Evolutionary conservation across 2,888 invertebrate genomes (phyloP), one percentile per base, ranked within the genome.

Genomic region (Eudemis profundana): DNA sequence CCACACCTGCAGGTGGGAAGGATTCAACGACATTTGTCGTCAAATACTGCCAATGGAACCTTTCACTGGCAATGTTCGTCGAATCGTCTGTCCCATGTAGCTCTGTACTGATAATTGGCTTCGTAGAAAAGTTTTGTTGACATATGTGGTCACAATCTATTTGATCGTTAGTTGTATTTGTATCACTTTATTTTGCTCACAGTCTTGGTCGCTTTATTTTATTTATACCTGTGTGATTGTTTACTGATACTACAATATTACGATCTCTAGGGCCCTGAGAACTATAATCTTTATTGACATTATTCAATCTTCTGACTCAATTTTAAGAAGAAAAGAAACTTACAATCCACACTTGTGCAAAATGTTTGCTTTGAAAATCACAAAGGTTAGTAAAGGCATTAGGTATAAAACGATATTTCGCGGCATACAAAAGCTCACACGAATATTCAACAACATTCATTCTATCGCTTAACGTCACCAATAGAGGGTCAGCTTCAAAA

Each of bases 401-500:
- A 19, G 10, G 14, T 1, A 14, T 38, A 17, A 1, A 21, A 14
- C 38, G 3, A 42, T 42, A 42, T 54, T 54, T 54, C 40, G 5
- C 12, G 21, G 19, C 19, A 14, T 27, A 42, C 12, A 56, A 56
- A 29, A n/a, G 19, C 27, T n/a, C n/a, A 21, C 14, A 54, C 21
- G 23, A 23, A 23, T 40, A 40, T 54, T 33, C 40, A 2, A 12
- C 17, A 15, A 17, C 36, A 42, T 42, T 50, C 42, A 53, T 27
- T 38, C 47, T 62, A 40, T 47, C 54, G 27, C 19, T 19, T 19
- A 54, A 54, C 51, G 29, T 7, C n/a, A 15, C 12, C 53, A 46
- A 23, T 27, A 27, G 17, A 60, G 61, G 62, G 47, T 56, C 40
- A 40, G 19, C 12, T 14, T 62, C 40, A 46, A 62, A 47, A 62